These are phyloP conservation scores for Acromyrmex heyeri DNA, from an alignment of 1,140 invertebrate genomes.

Conservation along the genomic window DNA sequence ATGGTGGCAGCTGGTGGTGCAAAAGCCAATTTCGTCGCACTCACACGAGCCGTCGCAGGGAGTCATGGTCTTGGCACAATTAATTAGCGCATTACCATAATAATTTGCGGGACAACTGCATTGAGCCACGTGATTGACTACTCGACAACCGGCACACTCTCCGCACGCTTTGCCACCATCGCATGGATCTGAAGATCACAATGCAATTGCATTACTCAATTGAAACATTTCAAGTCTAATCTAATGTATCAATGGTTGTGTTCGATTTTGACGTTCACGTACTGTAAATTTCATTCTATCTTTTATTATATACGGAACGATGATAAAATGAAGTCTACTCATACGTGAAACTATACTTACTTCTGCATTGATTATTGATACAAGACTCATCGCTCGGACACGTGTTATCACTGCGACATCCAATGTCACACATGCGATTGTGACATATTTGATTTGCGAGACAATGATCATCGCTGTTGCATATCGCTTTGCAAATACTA, in stretches of 20 bases:
- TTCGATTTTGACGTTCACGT: too few species aligned
- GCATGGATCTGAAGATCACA: slow-evolving; percentile 91
- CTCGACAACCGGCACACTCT: slow-evolving; percentile 93
- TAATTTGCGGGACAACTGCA: slow-evolving; percentile 94
- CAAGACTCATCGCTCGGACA: slow-evolving; percentile 92
- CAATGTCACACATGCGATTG: slow-evolving; percentile 94
- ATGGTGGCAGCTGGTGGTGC: slow-evolving; percentile 89
- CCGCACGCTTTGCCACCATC: slow-evolving; percentile 90
- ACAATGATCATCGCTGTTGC: slow-evolving; percentile 94
- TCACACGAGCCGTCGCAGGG: slow-evolving; percentile 90
- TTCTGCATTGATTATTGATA: slow-evolving; percentile 93
- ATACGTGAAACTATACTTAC: slow-evolving; percentile 83
- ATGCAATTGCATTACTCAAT: neutral
- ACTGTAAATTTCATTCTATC: too few species aligned
- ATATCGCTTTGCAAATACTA: slow-evolving; percentile 93
- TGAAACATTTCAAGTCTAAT: neutral
- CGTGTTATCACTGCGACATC: slow-evolving; percentile 93
- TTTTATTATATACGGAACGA: too few species aligned
- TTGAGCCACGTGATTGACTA: slow-evolving; percentile 93
- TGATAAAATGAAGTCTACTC: too few species aligned
- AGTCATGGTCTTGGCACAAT: slow-evolving; percentile 90
- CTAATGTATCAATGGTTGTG: neutral
- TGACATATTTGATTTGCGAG: slow-evolving; percentile 93
- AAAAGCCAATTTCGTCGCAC: slow-evolving; percentile 93
- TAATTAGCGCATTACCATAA: slow-evolving; percentile 92